Percentiles rank a stretch among this genome's conserved stretches.
Conservation (phyloP, 1,140 invertebrate genomes). For the Capitella teleta region DNA sequence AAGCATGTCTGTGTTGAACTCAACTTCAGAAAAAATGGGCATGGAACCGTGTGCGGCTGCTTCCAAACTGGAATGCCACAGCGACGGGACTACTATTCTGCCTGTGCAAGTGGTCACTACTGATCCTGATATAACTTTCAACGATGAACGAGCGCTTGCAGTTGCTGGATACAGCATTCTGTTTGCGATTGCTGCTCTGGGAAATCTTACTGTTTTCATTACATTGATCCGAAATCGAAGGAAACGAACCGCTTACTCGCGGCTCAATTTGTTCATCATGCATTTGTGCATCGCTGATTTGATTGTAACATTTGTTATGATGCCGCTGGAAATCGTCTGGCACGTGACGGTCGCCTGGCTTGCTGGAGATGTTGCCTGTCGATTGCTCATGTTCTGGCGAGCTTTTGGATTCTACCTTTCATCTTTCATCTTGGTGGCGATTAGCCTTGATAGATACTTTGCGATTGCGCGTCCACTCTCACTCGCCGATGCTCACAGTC, state of each 20-base stretch:
- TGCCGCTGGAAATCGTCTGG: constrained; percentile 68
- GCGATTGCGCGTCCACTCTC: constrained; percentile 63
- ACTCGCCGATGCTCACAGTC: constrained; percentile 53
- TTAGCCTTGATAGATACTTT: constrained; percentile 66
- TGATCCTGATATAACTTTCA: constrained; percentile 5
- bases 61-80: no score
- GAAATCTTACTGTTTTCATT: constrained; percentile 62
- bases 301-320: constrained; percentile 65
- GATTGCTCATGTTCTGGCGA: constrained; percentile 59
- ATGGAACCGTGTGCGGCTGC: no score
- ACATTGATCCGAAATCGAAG: constrained; percentile 54
- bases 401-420: constrained; percentile 70
- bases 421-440: constrained; percentile 66
- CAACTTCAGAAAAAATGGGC: no score
- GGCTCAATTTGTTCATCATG: constrained; percentile 64
- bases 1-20: no score
- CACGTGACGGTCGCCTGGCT: constrained; percentile 64
- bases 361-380: constrained; percentile 62
- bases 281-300: constrained; percentile 68
- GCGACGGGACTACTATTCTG: no score
- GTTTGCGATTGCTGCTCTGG: constrained; percentile 68
- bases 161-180: constrained; percentile 58
- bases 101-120: no score
- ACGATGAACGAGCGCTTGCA: neutral
- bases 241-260: constrained; percentile 56